Conservation (phyloP, 2,888 invertebrate species). For the Acrobasis repandana region DNA sequence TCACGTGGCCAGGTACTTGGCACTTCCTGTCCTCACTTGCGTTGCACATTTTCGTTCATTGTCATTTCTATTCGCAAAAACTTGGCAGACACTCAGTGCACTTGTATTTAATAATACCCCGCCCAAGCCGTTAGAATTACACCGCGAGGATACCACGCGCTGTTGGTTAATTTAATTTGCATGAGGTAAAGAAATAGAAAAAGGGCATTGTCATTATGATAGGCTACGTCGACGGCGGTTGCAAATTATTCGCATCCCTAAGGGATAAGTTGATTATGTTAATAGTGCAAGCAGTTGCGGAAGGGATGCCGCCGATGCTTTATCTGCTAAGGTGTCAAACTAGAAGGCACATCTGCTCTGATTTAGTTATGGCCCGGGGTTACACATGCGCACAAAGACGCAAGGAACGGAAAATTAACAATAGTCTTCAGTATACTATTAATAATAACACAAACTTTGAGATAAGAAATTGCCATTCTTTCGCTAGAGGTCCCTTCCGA, state of each 20-base stretch:
- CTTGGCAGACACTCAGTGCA: conserved; percentile 21
- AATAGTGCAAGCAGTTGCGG: conserved; percentile 50
- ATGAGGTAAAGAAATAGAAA: conserved; percentile 35
- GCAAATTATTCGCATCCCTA: conserved; percentile 46
- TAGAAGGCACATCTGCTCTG: conserved; percentile 73
- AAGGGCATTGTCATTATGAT: conserved; percentile 31
- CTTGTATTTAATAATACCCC: conserved; percentile 25
- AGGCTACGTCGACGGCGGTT: conserved; percentile 40
- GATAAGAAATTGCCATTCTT: conserved; percentile 82
- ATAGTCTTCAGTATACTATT: conserved; percentile 64
- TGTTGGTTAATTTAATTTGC: conserved; percentile 46
- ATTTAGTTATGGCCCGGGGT: conserved; percentile 53
- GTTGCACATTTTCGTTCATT: conserved; percentile 51
- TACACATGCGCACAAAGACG: conserved; percentile 54
- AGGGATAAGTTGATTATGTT: conserved; percentile 60
- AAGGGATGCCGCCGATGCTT: conserved; percentile 52
- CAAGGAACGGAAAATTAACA: conserved; percentile 68
- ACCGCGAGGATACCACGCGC: conserved; percentile 27
- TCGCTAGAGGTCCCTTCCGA: conserved; percentile 75
- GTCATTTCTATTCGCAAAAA: conserved; percentile 33
- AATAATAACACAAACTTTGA: conserved; percentile 74
- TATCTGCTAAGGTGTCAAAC: conserved; percentile 54
- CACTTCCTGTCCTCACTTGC: conserved; percentile 59
- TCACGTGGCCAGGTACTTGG: conserved; percentile 67
- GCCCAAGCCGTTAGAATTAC: conserved; percentile 1